Percentiles rank a stretch among this genome's conserved stretches.
These are phyloP conservation scores for Formica exsecta DNA, from an alignment of 1,140 invertebrate genomes.

Conservation along the genomic window DNA sequence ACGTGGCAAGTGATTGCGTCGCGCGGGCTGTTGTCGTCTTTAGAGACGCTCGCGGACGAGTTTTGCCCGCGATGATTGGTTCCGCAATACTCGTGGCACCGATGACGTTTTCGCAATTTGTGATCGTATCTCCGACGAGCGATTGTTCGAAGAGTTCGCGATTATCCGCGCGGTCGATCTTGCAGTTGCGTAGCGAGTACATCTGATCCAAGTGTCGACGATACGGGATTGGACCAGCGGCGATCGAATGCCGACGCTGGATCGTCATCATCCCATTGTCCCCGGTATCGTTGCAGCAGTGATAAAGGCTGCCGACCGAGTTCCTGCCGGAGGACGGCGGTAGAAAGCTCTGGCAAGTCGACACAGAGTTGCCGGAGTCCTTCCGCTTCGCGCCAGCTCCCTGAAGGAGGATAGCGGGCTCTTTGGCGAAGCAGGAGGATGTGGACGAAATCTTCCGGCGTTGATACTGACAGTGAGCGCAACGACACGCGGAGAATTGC, in stretches of 20 bases:
- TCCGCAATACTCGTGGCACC: conserved; percentile 6
- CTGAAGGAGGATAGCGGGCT: conserved; percentile 61
- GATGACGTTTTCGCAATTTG: not conserved
- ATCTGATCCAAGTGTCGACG: conserved; percentile 76
- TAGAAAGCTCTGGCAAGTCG: conserved; percentile 79
- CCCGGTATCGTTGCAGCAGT: conserved; percentile 43
- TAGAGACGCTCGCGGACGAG: conserved; percentile 26
- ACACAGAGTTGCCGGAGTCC: conserved; percentile 77
- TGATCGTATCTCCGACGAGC: conserved; percentile 32
- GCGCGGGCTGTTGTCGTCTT: conserved; percentile 12
- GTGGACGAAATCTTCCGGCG: conserved; percentile 69
- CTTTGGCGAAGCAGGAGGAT: conserved; percentile 62
- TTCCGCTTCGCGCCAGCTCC: conserved; percentile 66
- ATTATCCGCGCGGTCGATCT: conserved; percentile 65
- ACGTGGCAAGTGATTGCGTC: not conserved
- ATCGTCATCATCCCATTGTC: conserved; percentile 47
- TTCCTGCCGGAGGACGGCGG: conserved; percentile 73
- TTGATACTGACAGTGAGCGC: conserved; percentile 64
- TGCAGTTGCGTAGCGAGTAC: conserved; percentile 42
- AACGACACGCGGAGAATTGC: conserved; percentile 62
- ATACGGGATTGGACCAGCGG: conserved; percentile 54
- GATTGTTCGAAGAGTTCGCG: conserved; percentile 75
- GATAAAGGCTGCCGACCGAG: conserved; percentile 69
- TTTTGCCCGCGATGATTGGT: conserved; percentile 46
- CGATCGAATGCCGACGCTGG: conserved; percentile 42